Percentiles rank a stretch among this genome's conserved stretches.
These are phyloP conservation scores for Scelioninae gen. 1 DNA, from an alignment of 2,888 invertebrate species.

Conservation along the genomic window DNA sequence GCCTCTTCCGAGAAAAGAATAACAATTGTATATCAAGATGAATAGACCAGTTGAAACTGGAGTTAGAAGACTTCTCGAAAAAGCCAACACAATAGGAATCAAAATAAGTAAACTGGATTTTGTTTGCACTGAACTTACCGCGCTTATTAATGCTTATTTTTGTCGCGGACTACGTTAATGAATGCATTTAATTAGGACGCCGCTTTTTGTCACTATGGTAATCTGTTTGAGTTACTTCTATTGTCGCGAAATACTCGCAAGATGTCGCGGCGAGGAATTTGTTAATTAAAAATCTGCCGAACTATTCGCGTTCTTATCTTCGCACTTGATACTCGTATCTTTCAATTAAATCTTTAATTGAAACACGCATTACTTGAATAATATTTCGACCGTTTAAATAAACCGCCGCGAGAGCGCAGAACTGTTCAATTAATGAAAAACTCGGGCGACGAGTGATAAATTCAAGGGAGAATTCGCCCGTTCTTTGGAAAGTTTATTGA, in stretches of 20 bases:
- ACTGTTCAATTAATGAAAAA: conserved; percentile 41
- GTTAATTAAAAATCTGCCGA: too few species aligned
- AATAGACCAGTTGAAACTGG: conserved; percentile 46
- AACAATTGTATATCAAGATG: conserved; percentile 55
- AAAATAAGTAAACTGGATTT: conserved; percentile 27
- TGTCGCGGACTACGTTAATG: background rate
- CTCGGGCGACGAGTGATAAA: conserved; percentile 32
- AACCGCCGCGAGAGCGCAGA: conserved; percentile 20
- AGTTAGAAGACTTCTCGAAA: conserved; percentile 17
- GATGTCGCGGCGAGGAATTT: too few species aligned
- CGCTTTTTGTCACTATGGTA: conserved; percentile 4
- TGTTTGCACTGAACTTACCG: conserved; percentile 20
- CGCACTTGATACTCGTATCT: conserved; percentile 5
- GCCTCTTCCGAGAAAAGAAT: conserved; percentile 53
- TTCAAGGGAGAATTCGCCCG: conserved; percentile 24
- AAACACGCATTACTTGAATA: conserved; percentile 39
- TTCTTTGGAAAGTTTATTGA: conserved; percentile 48
- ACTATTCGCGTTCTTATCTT: too few species aligned
- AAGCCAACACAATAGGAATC: conserved; percentile 34
- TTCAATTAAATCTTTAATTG: conserved; percentile 41
- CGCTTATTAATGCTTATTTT: background rate
- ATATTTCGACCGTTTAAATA: conserved; percentile 29
- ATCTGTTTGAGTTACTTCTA: background rate
- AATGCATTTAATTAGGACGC: conserved; percentile 7
- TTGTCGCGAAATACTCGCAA: background rate